A percentile compares a stretch with the other conserved stretches of the same genome.
phyloP scores from a whole-genome alignment of 2,113 vertebrate genomes.

The Capreolus pygargus region DNA sequence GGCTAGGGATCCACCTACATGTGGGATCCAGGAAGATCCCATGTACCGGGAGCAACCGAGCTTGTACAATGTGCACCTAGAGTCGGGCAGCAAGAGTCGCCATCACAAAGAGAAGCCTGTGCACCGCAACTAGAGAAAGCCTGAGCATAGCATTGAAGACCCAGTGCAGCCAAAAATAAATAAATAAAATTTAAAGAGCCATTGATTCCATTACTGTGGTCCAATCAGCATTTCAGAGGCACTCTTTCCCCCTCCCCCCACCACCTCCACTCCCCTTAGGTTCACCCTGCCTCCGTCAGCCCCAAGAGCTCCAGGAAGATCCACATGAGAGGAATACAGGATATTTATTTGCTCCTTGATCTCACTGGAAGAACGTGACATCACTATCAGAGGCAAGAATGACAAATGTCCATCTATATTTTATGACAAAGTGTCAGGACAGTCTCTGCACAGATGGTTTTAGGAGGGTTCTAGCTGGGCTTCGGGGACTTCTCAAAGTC shows the following conservation, averaged over 20 bases:
- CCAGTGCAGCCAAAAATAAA: neutral
- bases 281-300: neutral
- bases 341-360: neutral
- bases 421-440: neutral
- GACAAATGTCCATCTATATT: neutral
- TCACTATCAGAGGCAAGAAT: neutral
- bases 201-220: neutral
- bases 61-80: rapidly evolving
- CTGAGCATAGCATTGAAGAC: neutral
- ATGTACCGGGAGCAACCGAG: neutral
- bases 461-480: neutral
- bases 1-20: neutral
- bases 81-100: neutral
- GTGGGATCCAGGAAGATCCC: neutral
- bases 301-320: neutral
- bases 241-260: neutral
- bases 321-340: neutral
- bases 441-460: neutral
- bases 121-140: neutral
- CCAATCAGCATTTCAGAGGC: neutral
- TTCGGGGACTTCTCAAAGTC: neutral
- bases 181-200: neutral
- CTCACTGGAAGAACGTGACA: neutral
- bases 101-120: neutral
- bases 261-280: neutral